Conservation (phyloP, 92 coral and sea anemone species). For the Metridium senile region DNA sequence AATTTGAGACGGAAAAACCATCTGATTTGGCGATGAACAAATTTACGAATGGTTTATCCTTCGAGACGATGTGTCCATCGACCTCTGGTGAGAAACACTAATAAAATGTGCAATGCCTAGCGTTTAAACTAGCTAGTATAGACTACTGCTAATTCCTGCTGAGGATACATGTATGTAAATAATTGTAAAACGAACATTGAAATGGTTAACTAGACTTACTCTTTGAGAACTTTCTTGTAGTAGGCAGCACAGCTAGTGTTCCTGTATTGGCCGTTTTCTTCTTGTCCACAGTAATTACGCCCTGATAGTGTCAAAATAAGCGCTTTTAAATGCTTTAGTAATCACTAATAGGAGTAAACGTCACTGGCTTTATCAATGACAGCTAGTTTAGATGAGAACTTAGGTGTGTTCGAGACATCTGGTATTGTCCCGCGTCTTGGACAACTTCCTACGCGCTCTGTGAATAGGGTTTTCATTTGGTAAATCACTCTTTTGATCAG, state of each 20-base stretch:
- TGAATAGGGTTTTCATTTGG: neutral
- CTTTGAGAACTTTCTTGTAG: no score
- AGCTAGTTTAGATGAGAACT: neutral
- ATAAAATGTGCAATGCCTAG: no score
- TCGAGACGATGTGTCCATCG: no score
- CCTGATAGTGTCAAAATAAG: neutral
- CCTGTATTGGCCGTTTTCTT: neutral
- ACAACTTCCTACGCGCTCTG: neutral
- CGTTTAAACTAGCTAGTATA: no score
- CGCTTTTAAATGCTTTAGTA: conserved; percentile 1
- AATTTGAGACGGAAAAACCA: no score
- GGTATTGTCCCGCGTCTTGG: neutral
- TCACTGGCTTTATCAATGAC: neutral
- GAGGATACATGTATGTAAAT: no score
- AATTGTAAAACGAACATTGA: no score
- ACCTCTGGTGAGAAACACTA: no score
- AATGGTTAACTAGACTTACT: no score
- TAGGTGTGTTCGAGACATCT: neutral
- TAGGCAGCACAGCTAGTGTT: neutral
- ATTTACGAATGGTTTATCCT: no score
- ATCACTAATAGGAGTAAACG: neutral
- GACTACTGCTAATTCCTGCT: no score
- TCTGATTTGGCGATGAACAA: no score
- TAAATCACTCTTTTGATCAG: neutral
- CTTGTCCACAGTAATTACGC: neutral